phyloP scores from a whole-genome alignment of 23 tunicate species.

The Phallusia fumigata region DNA sequence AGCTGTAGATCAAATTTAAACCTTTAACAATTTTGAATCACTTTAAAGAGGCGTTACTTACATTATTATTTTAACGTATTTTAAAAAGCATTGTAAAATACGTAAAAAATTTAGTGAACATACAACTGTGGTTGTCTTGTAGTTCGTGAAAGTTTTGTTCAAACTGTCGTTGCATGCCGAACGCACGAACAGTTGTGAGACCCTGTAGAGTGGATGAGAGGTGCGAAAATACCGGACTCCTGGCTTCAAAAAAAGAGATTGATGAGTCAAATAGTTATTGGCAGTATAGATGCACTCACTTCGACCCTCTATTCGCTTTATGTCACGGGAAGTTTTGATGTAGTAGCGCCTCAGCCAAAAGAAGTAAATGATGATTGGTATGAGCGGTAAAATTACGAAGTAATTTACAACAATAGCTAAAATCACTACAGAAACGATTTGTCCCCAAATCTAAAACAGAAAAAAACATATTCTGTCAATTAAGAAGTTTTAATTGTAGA shows the following conservation, averaged over 20 bases:
- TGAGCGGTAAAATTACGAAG: slow-evolving; percentile 45
- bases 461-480: too few relatives aligned
- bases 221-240: slow-evolving; percentile 5
- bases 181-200: slow-evolving; percentile 55
- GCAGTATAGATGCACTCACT: slow-evolving; percentile 32
- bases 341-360: slow-evolving; percentile 71
- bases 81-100: background rate
- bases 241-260: background rate
- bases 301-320: slow-evolving; percentile 87
- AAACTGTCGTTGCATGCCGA: slow-evolving; percentile 51
- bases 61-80: too few relatives aligned
- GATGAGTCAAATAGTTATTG: background rate
- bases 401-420: slow-evolving; percentile 37
- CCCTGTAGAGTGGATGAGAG: slow-evolving; percentile 1
- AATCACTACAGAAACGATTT: slow-evolving; percentile 18
- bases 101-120: background rate
- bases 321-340: slow-evolving; percentile 70
- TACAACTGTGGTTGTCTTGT: slow-evolving; percentile 88
- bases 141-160: slow-evolving; percentile 47
- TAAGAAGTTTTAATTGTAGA: too few relatives aligned
- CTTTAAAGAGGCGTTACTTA: too few relatives aligned
- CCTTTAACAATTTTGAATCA: background rate
- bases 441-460: background rate
- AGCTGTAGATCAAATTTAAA: slow-evolving; percentile 17
- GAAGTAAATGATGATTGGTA: slow-evolving; percentile 60